phyloP scores from a whole-genome alignment of 2,113 vertebrate species.

The Sinocyclocheilus rhinocerous region DNA sequence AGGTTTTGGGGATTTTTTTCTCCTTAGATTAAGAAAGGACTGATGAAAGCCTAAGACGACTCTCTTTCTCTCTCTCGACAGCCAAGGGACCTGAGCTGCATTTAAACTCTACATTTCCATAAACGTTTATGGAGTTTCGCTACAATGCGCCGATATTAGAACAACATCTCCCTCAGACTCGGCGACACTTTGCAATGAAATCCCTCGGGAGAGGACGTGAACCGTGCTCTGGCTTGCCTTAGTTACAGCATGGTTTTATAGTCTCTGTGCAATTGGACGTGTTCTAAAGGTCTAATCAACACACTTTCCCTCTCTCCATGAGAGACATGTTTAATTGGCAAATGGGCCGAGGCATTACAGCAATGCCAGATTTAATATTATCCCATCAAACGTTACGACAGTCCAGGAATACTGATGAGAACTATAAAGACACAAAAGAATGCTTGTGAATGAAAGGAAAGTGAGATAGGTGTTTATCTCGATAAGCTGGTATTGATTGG shows the following conservation, averaged over 20 bases:
- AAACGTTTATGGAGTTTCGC: slow-evolving; percentile 48
- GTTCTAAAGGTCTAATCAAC: slow-evolving; percentile 43
- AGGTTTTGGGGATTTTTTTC: background rate
- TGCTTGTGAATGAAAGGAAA: background rate
- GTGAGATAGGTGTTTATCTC: background rate
- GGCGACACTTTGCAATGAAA: slow-evolving; percentile 50
- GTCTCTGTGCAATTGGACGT: slow-evolving; percentile 26
- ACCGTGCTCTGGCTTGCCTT: slow-evolving; percentile 21
- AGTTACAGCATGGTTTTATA: slow-evolving; percentile 43
- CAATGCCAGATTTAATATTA: slow-evolving; percentile 17
- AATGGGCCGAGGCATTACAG: slow-evolving; percentile 13
- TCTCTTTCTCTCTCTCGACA: slow-evolving; percentile 20
- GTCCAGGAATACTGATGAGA: slow-evolving; percentile 14
- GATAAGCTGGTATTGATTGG: too few species aligned
- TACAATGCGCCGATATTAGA: slow-evolving; percentile 45
- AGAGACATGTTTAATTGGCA: slow-evolving; percentile 29
- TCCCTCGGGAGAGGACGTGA: slow-evolving; percentile 36
- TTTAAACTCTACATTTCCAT: slow-evolving; percentile 53
- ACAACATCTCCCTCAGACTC: slow-evolving; percentile 31
- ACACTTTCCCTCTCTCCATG: slow-evolving; percentile 31
- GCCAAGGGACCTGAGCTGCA: slow-evolving; percentile 28
- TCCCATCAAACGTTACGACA: background rate
- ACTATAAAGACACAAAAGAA: background rate
- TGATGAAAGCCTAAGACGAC: slow-evolving; percentile 1
- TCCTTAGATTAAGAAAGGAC: slow-evolving; percentile 5